phyloP scores from a whole-genome alignment of 92 coral and sea anemone species.

The Blastomussa wellsi region DNA sequence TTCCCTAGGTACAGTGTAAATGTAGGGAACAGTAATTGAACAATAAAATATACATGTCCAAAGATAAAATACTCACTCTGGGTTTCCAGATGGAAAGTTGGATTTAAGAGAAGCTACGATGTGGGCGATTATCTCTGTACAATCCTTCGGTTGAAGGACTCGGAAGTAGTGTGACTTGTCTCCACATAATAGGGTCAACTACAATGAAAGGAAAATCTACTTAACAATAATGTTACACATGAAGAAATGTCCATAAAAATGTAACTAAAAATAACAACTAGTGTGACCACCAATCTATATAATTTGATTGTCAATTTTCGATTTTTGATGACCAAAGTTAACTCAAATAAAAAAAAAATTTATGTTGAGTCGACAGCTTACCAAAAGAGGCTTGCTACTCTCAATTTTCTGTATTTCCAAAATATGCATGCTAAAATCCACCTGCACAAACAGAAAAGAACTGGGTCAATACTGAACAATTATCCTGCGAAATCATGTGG shows the following conservation, averaged over 20 bases:
- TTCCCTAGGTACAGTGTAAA: too few relatives aligned
- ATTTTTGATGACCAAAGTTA: too few relatives aligned
- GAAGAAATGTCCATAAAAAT: too few relatives aligned
- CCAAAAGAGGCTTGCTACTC: conserved; percentile 88
- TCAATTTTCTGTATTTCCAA: conserved; percentile 85
- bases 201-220: conserved; percentile 8
- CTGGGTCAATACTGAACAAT: too few relatives aligned
- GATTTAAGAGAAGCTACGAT: conserved; percentile 83
- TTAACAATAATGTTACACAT: background rate
- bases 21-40: too few relatives aligned
- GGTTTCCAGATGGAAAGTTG: conserved; percentile 84
- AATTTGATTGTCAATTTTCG: too few relatives aligned
- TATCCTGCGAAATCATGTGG: too few relatives aligned
- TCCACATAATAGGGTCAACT: conserved; percentile 74
- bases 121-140: conserved; percentile 82
- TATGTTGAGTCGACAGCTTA: conserved; percentile 27
- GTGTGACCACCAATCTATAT: too few relatives aligned
- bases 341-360: too few relatives aligned
- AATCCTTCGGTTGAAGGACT: conserved; percentile 73
- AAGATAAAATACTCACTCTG: conserved; percentile 87
- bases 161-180: conserved; percentile 78
- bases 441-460: conserved; percentile 41
- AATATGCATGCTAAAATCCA: conserved; percentile 87
- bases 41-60: too few relatives aligned
- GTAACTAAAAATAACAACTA: too few relatives aligned